A percentile compares a stretch with the other conserved stretches of the same genome.
Conservation (phyloP, 2,797 vertebrate genomes). For the Pitangus sulphuratus region DNA sequence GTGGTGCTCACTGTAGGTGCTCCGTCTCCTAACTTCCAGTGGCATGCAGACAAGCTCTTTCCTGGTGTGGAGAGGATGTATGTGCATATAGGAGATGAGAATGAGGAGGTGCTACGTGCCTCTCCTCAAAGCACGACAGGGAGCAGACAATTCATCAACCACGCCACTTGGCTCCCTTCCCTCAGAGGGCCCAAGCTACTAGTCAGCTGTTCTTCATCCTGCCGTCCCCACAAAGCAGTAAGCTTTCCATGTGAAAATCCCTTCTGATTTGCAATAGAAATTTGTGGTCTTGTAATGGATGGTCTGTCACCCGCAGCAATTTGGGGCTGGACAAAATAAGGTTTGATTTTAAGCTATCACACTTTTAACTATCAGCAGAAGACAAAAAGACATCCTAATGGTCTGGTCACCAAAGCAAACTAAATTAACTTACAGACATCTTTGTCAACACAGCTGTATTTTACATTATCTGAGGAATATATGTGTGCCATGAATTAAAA, state of each 20-base stretch:
- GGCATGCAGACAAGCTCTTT: not conserved
- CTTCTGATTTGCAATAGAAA: not conserved
- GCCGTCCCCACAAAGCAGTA: not conserved
- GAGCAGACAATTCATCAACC: not conserved
- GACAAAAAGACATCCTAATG: not conserved
- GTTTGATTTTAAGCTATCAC: not conserved
- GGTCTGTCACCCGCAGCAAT: not conserved
- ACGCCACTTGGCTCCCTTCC: not conserved
- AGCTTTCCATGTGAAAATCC: not conserved
- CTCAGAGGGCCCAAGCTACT: not conserved
- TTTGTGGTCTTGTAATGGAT: not conserved
- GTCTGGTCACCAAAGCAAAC: not conserved
- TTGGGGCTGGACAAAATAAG: not conserved
- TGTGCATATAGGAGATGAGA: accelerated
- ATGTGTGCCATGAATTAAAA: accelerated
- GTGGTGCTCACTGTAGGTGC: accelerated
- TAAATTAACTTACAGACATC: not conserved
- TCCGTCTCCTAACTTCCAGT: not conserved
- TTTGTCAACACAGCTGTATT: not conserved
- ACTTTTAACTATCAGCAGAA: not conserved
- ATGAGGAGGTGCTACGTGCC: accelerated
- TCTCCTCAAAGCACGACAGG: accelerated
- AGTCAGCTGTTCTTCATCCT: accelerated
- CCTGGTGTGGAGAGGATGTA: not conserved
- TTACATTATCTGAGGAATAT: not conserved